Base-by-base conservation (phyloP, 1,140 invertebrate species). In the Yoshiicerus persimilis region DNA sequence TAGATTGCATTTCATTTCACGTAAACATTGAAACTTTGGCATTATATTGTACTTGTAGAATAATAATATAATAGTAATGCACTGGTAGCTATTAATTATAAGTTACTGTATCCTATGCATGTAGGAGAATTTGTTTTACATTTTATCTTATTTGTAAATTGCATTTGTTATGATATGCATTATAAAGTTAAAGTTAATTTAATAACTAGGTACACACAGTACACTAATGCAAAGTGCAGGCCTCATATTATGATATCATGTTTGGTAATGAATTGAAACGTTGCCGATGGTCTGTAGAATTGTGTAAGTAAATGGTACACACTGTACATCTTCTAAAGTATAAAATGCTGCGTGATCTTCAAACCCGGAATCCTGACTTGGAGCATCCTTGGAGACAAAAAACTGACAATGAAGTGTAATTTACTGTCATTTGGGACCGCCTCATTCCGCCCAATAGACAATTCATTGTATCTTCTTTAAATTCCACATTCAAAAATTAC, bases 401-500 rank as follows among this genome's bases (percentile, higher is more conserved):
- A 84, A 84, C 38, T 84, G 83, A 62, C 83, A 84, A 84, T 84
- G 83, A 84, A 30, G 30, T 84, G 83, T 84, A 84, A 84, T 84
- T 84, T 84, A 84, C 38, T 84, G 83, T 84, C 83, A 84, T 84
- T 84, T 84, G 47, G 83, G 27, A 47, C 83, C 75, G 16, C 75
- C 75, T 38, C 75, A 23, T 8, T 80, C 32, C 34, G 16, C 47
- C 47, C 30, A 80, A 32, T 80, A 80, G 75, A 20, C 32, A 34
- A 20, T 11, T 23, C 20, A 8, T 36, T 77, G 32, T 80, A 36
- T n/a, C 16, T 16, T 80, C 32, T 80, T 80, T 38, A 80, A 80
- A 80, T 80, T 80, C 9, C 32, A 80, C 32, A 32, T 34, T 66
- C 62, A n/a, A 56, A n/a, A 56, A 56, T 56, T 56, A 56, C 47